phyloP scores from a whole-genome alignment of 37 sponge, comb jelly and placozoan species.

The Mnemiopsis leidyi region DNA sequence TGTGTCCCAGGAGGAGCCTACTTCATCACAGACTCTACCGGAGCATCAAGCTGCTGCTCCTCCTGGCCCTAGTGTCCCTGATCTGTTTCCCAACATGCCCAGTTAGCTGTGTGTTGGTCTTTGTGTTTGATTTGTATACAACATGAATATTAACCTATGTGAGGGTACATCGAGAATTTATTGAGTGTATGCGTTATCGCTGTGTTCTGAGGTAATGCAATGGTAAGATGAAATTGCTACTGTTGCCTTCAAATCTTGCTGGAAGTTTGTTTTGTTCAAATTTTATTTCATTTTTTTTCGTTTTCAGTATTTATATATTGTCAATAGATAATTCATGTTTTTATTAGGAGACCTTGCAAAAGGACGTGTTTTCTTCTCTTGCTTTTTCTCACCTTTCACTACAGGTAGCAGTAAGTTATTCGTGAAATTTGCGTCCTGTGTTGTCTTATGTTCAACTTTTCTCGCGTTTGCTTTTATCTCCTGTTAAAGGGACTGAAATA shows the following conservation, averaged over 20 bases:
- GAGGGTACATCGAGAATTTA: not conserved
- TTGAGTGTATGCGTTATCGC: no score
- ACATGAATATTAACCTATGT: not conserved
- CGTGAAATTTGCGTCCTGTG: no score
- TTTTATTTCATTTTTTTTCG: not conserved
- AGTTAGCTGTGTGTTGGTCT: not conserved
- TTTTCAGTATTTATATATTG: not conserved
- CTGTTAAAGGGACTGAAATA: no score
- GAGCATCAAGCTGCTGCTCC: not conserved
- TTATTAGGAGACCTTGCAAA: not conserved
- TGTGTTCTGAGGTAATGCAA: no score
- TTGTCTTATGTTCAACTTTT: no score
- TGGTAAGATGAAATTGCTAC: no score
- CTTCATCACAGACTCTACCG: not conserved
- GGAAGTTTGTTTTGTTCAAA: not conserved
- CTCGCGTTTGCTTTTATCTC: no score
- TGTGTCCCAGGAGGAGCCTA: not conserved
- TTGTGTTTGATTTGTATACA: not conserved
- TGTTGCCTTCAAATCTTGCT: not conserved
- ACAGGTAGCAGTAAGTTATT: no score
- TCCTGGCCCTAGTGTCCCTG: not conserved
- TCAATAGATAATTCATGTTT: not conserved
- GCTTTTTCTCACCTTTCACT: no score
- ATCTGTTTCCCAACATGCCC: not conserved
- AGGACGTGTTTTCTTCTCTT: not conserved